phyloP scores from a whole-genome alignment of 2,797 vertebrate genomes.

The Mormyrus proboscirostris region DNA sequence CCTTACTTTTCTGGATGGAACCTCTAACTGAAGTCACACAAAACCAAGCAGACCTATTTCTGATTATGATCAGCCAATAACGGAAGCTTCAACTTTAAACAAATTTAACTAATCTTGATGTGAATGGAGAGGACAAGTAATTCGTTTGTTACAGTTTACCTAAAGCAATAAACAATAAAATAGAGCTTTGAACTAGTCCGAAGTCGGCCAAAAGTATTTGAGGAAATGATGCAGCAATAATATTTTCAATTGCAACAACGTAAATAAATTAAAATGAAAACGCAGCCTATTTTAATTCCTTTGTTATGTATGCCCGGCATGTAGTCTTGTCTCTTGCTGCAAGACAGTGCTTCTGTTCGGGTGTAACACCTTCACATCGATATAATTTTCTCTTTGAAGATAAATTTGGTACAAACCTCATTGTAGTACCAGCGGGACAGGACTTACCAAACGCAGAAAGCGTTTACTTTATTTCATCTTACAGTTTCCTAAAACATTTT shows the following conservation, averaged over 20 bases:
- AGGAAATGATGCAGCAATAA: not conserved
- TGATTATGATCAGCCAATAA: not conserved
- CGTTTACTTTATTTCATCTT: not conserved
- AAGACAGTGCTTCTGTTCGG: not conserved
- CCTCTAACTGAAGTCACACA: not conserved
- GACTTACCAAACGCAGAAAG: not conserved
- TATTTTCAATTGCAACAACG: not conserved
- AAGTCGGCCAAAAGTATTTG: not conserved
- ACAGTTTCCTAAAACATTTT: not conserved
- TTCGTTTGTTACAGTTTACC: not conserved
- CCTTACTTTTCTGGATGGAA: not conserved
- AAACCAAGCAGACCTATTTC: not conserved
- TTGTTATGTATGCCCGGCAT: not conserved
- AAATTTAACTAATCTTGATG: not conserved
- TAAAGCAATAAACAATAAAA: not conserved
- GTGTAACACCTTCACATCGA: not conserved
- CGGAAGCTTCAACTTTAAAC: not conserved
- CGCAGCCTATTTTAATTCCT: not conserved
- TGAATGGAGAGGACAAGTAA: not conserved
- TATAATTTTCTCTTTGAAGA: not conserved
- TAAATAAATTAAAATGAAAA: not conserved
- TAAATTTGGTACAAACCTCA: not conserved
- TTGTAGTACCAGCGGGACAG: not conserved
- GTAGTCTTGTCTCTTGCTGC: not conserved
- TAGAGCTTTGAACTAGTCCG: not conserved